phyloP scores from a whole-genome alignment of 2,888 invertebrate species.

The Anorthoa munda region DNA sequence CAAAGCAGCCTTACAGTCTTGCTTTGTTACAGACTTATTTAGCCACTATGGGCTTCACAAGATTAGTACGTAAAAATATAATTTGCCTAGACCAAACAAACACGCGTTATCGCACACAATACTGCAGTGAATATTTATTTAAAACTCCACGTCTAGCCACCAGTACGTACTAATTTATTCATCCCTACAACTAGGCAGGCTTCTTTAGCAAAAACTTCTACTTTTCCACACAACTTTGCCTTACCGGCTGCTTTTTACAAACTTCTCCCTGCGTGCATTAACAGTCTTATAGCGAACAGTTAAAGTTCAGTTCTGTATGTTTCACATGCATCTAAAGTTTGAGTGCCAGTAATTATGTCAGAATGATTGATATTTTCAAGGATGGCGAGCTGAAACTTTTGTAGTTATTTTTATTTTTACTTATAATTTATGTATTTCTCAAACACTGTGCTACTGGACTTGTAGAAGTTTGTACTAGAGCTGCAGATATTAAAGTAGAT shows the following conservation, averaged over 20 bases:
- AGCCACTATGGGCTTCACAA: not conserved
- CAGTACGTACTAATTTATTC: conserved; percentile 63
- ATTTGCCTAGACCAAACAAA: not conserved
- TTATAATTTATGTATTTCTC: conserved; percentile 49
- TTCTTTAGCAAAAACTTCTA: conserved; percentile 61
- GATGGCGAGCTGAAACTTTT: conserved; percentile 58
- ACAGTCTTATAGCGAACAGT: conserved; percentile 20
- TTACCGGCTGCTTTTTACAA: conserved; percentile 51
- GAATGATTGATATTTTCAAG: conserved; percentile 65
- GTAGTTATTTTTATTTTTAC: conserved; percentile 50
- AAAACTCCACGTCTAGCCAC: conserved; percentile 39
- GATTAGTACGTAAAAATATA: not conserved
- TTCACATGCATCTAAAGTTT: conserved; percentile 24
- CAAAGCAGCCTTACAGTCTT: too few species aligned
- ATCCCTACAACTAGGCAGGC: conserved; percentile 60
- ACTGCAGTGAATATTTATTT: conserved; percentile 55
- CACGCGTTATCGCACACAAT: conserved; percentile 22
- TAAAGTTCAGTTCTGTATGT: conserved; percentile 53
- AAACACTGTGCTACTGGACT: not conserved
- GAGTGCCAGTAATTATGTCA: conserved; percentile 56
- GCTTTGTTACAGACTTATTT: not conserved
- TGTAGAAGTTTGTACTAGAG: not conserved
- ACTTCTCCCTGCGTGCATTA: conserved; percentile 29
- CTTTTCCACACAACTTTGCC: conserved; percentile 63
- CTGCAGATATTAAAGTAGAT: not conserved